Conservation (phyloP, 1,140 invertebrate genomes). For the Polypedilum vanderplanki region DNA sequence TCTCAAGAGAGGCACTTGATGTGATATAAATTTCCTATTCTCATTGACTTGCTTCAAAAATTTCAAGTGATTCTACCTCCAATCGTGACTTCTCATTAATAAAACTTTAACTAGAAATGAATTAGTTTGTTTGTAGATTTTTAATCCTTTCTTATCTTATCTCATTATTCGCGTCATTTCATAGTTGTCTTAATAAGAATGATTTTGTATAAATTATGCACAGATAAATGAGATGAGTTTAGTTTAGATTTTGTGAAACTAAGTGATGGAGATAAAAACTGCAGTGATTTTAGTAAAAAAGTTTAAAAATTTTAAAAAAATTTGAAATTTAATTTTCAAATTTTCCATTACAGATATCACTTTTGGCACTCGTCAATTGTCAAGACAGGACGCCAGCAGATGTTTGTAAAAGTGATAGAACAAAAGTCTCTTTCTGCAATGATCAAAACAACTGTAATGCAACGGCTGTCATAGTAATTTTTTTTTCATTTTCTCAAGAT, state of each 20-base stretch:
- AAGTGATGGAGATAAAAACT: not conserved
- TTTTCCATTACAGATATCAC: not conserved
- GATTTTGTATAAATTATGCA: slow-evolving; percentile 1
- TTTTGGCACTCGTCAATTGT: not conserved
- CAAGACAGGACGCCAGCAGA: not conserved
- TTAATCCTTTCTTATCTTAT: slow-evolving; percentile 19
- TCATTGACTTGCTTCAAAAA: not conserved
- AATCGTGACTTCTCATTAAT: not conserved
- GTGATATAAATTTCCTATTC: slow-evolving; percentile 28
- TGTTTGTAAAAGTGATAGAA: not conserved
- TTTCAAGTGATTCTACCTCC: not conserved
- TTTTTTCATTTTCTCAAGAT: not conserved
- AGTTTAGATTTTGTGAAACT: not conserved
- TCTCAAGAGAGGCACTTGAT: slow-evolving; percentile 15
- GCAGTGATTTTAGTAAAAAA: not conserved
- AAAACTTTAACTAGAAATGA: not conserved
- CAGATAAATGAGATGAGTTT: not conserved
- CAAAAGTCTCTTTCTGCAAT: not conserved
- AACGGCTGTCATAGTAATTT: not conserved
- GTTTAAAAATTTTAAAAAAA: not conserved
- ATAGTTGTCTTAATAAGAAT: not conserved
- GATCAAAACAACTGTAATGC: not conserved
- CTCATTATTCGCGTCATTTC: slow-evolving; percentile 2
- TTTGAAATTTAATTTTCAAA: not conserved
- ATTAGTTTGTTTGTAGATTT: not conserved